Conservation (phyloP, 1,140 invertebrate species). For the Manduca sexta region DNA sequence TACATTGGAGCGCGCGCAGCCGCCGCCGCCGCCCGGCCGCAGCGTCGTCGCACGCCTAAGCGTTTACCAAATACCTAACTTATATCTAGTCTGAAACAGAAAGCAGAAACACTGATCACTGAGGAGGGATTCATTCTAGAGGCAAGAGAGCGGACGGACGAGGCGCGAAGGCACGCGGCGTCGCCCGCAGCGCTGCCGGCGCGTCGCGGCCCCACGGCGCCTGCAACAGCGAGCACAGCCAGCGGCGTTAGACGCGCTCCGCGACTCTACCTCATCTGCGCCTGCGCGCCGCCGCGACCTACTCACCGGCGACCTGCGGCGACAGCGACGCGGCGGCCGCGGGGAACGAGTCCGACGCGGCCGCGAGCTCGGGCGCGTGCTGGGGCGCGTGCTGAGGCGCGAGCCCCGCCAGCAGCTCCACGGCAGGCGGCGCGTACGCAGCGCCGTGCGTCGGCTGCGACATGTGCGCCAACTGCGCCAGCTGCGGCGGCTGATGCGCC, state of each 20-base stretch:
- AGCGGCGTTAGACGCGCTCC: constrained; percentile 22
- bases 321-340: background rate
- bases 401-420: constrained; percentile 4
- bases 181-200: constrained; percentile 16
- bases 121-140: constrained; percentile 20
- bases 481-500: constrained; percentile 12
- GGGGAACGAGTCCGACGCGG: background rate
- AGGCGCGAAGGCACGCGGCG: constrained; percentile 16
- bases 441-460: background rate
- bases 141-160: constrained; percentile 10
- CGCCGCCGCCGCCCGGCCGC: constrained; percentile 26
- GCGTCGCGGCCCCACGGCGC: constrained; percentile 16
- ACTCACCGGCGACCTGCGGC: background rate
- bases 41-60: constrained; percentile 20
- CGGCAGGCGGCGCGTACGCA: too few relatives aligned
- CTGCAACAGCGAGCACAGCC: constrained; percentile 44
- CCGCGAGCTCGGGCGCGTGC: background rate
- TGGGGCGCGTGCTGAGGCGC: background rate
- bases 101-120: constrained; percentile 64
- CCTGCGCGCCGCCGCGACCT: background rate
- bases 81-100: constrained; percentile 68
- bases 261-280: background rate
- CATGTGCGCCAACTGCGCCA: background rate
- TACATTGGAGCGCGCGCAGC: constrained; percentile 40
- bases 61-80: constrained; percentile 53